A percentile compares a stretch with the other conserved stretches of the same genome.
phyloP scores from a whole-genome alignment of 1,140 invertebrate species.

The Drosophila obscura region DNA sequence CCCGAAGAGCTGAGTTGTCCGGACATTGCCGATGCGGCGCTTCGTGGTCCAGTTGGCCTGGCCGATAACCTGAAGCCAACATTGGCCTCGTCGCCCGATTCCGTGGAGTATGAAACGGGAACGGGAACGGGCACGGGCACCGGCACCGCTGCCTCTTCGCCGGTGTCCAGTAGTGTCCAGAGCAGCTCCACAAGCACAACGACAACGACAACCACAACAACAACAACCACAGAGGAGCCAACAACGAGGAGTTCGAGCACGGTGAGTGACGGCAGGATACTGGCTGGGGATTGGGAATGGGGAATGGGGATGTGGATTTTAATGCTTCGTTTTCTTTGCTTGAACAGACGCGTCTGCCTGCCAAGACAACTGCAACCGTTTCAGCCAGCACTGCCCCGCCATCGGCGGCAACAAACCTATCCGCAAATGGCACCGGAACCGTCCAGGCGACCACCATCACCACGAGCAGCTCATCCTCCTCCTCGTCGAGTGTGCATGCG shows the following conservation, averaged over 20 bases:
- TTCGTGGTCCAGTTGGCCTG: conserved; percentile 85
- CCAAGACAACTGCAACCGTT: conserved; percentile 39
- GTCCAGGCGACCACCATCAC: conserved; percentile 71
- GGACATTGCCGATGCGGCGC: conserved; percentile 70
- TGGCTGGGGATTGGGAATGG: neutral
- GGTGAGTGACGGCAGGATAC: conserved; percentile 43
- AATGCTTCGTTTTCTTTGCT: neutral
- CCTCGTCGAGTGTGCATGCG: conserved; percentile 37
- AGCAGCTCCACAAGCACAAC: conserved; percentile 70
- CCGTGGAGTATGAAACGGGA: conserved; percentile 61
- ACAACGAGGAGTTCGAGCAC: conserved; percentile 59
- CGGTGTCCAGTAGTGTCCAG: conserved; percentile 76
- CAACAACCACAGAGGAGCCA: conserved; percentile 55
- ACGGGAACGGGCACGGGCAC: conserved; percentile 48
- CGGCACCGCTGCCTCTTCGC: conserved; percentile 74
- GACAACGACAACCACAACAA: conserved; percentile 59
- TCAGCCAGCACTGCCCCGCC: conserved; percentile 36
- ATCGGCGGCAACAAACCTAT: conserved; percentile 52
- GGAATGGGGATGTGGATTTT: neutral
- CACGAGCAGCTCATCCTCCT: conserved; percentile 41
- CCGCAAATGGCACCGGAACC: conserved; percentile 62
- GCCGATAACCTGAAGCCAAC: conserved; percentile 80
- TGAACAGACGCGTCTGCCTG: conserved; percentile 67
- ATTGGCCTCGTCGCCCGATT: conserved; percentile 73
- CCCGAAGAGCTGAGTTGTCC: conserved; percentile 88